Percentiles rank a stretch among this genome's conserved stretches.
phyloP scores from a whole-genome alignment of 64 coral and sea anemone species.

The Dendrophyllia cribrosa region DNA sequence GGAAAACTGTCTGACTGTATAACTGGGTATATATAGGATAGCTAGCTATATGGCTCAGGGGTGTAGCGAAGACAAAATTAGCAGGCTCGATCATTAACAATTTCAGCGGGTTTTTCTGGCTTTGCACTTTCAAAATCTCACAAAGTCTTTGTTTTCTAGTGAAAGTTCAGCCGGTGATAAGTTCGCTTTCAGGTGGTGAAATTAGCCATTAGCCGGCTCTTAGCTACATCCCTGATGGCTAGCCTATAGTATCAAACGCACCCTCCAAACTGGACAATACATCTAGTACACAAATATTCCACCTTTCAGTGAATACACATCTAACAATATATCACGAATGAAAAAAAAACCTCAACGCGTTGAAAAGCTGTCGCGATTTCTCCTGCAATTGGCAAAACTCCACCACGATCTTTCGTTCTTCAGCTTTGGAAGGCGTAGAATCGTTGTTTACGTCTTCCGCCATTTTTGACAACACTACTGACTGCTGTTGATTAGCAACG shows the following conservation, averaged over 20 bases:
- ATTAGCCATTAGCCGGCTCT: no score
- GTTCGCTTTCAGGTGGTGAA: no score
- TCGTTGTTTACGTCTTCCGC: conserved; percentile 79
- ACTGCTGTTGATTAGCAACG: background rate
- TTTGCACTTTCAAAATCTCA: no score
- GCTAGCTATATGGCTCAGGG: no score
- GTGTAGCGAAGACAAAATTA: no score
- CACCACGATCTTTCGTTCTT: conserved; percentile 85
- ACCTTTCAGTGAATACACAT: background rate
- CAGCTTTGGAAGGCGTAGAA: conserved; percentile 21
- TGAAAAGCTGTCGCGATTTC: conserved; percentile 90
- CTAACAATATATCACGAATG: background rate
- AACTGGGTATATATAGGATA: no score
- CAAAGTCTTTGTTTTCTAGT: no score
- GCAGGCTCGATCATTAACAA: no score
- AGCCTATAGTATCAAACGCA: background rate
- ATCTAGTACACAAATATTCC: background rate
- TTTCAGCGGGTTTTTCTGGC: no score
- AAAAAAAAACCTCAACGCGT: conserved; percentile 76
- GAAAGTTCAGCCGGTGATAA: no score
- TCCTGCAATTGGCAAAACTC: conserved; percentile 96
- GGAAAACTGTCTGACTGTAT: background rate
- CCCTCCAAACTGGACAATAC: background rate
- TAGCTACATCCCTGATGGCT: no score
- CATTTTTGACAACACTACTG: conserved; percentile 57